A percentile compares a stretch with the other conserved stretches of the same genome.
Evolutionary conservation across 2,797 vertebrate genomes (phyloP).

Genomic region (Helicolenus hilgendorfi): DNA sequence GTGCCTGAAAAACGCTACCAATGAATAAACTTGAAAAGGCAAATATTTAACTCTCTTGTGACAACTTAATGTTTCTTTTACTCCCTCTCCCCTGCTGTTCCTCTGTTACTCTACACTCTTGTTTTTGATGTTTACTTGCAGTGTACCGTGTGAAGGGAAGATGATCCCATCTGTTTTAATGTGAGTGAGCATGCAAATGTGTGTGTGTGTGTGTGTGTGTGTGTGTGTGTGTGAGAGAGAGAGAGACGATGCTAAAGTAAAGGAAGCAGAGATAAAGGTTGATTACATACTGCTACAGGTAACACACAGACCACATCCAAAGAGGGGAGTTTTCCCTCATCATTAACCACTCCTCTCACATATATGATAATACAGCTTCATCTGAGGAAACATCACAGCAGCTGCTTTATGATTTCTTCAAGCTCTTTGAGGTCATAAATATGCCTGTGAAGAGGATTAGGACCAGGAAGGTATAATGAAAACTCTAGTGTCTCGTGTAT

Average conservation of each 20-base stretch:
- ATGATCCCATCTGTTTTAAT: constrained; percentile 39
- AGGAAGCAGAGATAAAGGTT: constrained; percentile 22
- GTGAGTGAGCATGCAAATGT: neutral
- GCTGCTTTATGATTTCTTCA: neutral
- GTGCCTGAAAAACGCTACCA: neutral
- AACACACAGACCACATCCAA: neutral
- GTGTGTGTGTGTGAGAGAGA: neutral
- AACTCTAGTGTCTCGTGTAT: neutral
- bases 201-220: neutral
- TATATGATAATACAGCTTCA: neutral
- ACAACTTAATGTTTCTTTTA: neutral
- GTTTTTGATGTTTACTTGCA: neutral
- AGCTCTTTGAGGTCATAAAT: neutral
- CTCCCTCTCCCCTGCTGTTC: neutral
- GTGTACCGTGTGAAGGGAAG: neutral
- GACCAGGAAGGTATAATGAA: neutral
- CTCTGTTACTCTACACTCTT: neutral
- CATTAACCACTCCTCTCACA: constrained; percentile 3
- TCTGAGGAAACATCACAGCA: neutral
- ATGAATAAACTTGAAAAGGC: neutral
- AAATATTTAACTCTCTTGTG: neutral
- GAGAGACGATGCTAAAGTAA: constrained; percentile 30
- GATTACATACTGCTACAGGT: constrained; percentile 36
- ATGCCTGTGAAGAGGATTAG: neutral
- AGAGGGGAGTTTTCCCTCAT: neutral